These are phyloP conservation scores for Caranx melampygus DNA, from an alignment of 2,113 vertebrate species.

Conservation along the genomic window DNA sequence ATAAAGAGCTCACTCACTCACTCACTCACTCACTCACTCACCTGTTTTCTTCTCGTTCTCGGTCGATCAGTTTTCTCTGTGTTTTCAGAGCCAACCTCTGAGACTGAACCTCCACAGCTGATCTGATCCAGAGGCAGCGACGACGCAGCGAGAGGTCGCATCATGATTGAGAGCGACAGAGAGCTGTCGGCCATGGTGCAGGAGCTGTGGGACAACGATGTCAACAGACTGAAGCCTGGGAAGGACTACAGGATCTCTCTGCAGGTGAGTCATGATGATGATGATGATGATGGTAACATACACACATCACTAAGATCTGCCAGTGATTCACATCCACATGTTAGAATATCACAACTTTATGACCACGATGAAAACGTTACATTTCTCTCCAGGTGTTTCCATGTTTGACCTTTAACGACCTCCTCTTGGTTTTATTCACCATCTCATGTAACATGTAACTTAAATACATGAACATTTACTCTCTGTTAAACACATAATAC, in stretches of 20 bases:
- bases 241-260: conserved; percentile 86
- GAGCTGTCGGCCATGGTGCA: conserved; percentile 83
- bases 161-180: conserved; percentile 81
- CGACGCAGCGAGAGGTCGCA: not conserved
- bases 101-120: not conserved
- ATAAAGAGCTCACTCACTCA: no score
- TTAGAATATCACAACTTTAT: no score
- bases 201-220: conserved; percentile 85
- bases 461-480: not conserved
- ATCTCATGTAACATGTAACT: not conserved
- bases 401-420: not conserved
- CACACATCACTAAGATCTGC: no score
- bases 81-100: no score
- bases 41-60: no score
- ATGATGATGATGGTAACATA: no score
- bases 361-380: no score
- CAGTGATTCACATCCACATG: no score
- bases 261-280: conserved; percentile 66
- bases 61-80: no score
- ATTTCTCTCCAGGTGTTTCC: no score
- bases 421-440: no score
- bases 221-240: conserved; percentile 83
- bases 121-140: not conserved
- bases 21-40: no score
- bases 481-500: not conserved